Percentiles rank a stretch among this genome's conserved stretches.
Evolutionary conservation across 2,113 vertebrate species (phyloP).

Genomic region (Choloepus hoffmanni): DNA sequence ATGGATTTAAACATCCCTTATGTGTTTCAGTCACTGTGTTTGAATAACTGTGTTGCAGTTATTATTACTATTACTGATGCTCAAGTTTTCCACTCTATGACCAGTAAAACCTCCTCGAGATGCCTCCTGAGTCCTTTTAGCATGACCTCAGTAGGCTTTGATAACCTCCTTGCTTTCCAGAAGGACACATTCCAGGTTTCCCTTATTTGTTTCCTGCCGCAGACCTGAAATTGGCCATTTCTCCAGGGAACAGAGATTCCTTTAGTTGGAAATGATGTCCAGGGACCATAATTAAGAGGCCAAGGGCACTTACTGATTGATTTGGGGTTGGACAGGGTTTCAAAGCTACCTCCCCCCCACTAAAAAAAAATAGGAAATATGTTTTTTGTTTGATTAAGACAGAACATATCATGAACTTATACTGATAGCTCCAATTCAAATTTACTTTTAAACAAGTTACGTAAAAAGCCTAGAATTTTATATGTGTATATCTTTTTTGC

Average conservation of each 20-base stretch:
- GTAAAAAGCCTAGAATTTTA: conserved; percentile 23
- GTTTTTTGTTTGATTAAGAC: conserved; percentile 29
- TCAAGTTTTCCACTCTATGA: conserved; percentile 41
- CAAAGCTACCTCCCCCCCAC: neutral
- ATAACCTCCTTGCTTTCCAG: conserved; percentile 53
- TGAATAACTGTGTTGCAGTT: neutral
- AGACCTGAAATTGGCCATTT: neutral
- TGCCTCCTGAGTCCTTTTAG: conserved; percentile 38
- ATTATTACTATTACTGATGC: conserved; percentile 40
- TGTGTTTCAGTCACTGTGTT: conserved; percentile 32
- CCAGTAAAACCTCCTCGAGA: conserved; percentile 37
- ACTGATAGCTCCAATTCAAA: conserved; percentile 27
- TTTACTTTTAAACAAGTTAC: conserved; percentile 11
- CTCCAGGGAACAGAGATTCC: neutral
- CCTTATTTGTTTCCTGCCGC: conserved; percentile 59
- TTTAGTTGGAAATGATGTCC: conserved; percentile 26
- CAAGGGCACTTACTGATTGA: neutral
- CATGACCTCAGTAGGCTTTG: conserved; percentile 48
- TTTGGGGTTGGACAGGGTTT: neutral
- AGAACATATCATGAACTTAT: conserved; percentile 29
- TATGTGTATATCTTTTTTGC: neutral
- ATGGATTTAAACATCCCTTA: conserved; percentile 48
- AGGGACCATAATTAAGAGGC: neutral
- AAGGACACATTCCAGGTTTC: conserved; percentile 38
- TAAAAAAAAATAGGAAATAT: conserved; percentile 1